Evolutionary conservation across 2,888 invertebrate species (phyloP).

Genomic region (Oegoconia quadripuncta): DNA sequence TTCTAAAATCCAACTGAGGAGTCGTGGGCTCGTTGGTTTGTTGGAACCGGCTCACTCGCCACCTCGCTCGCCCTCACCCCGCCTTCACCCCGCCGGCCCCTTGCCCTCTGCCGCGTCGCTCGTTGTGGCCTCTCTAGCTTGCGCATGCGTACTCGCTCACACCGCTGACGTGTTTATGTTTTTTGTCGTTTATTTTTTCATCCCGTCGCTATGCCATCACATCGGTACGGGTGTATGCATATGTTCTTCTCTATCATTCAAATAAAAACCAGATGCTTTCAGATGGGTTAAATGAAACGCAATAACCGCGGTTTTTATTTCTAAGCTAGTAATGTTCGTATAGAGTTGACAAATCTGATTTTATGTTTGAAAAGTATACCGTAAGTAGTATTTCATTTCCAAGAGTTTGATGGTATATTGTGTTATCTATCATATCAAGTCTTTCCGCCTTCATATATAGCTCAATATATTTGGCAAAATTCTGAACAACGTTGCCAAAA

Average conservation of each 20-base stretch:
- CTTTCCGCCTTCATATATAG: too few relatives aligned
- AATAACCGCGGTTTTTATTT: not conserved
- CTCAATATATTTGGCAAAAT: too few relatives aligned
- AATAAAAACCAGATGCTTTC: conserved; percentile 15
- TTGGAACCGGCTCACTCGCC: conserved; percentile 46
- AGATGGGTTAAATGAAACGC: not conserved
- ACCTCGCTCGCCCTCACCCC: conserved; percentile 30
- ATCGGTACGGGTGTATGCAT: conserved; percentile 19
- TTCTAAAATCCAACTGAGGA: conserved; percentile 77
- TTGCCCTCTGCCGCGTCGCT: conserved; percentile 30
- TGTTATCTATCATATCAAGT: too few relatives aligned
- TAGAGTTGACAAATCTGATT: too few relatives aligned
- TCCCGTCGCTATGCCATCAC: conserved; percentile 31
- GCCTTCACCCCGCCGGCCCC: conserved; percentile 25
- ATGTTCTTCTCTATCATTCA: conserved; percentile 14
- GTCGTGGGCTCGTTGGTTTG: conserved; percentile 31
- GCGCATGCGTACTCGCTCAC: conserved; percentile 68
- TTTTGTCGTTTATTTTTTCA: conserved; percentile 60
- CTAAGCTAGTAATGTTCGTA: not conserved
- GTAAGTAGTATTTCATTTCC: too few relatives aligned
- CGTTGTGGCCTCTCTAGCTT: conserved; percentile 55
- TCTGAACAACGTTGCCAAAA: too few relatives aligned
- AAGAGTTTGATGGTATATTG: too few relatives aligned
- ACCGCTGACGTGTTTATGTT: conserved; percentile 74
- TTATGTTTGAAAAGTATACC: too few relatives aligned